Conservation (phyloP, 2,797 vertebrate species). For the Sibirionetta formosa region DNA sequence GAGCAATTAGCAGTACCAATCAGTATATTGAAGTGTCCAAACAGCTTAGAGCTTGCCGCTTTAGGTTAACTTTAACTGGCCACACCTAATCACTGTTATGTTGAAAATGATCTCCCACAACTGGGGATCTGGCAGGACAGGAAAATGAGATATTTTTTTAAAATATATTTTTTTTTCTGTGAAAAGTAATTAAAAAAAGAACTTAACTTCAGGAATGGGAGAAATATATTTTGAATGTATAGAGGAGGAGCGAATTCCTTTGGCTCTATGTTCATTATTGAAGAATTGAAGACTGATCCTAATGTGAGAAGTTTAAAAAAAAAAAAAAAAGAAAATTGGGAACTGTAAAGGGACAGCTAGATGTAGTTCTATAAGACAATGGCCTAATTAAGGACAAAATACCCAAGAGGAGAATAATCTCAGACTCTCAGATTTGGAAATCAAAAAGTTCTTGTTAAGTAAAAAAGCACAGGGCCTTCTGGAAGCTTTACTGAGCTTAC, state of each 20-base stretch:
- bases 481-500: not conserved
- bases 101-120: not conserved
- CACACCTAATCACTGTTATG: not conserved
- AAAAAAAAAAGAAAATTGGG: not conserved
- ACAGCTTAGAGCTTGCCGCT: not conserved
- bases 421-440: not conserved
- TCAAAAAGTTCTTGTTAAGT: not conserved
- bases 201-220: not conserved
- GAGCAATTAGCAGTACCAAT: not conserved
- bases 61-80: not conserved
- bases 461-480: not conserved
- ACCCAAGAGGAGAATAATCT: not conserved
- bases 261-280: not conserved
- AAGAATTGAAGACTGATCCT: not conserved
- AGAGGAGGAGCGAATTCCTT: not conserved
- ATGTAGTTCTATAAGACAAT: not conserved
- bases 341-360: not conserved
- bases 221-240: not conserved
- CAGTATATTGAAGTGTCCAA: not conserved
- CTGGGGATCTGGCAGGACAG: not conserved
- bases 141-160: not conserved
- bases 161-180: not conserved
- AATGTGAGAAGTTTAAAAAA: no score
- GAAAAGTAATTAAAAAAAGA: conserved; percentile 15
- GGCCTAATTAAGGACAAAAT: not conserved